Evolutionary conservation across 35 echinoderm and acorn worm species (phyloP).

Genomic region (Patiria miniata): DNA sequence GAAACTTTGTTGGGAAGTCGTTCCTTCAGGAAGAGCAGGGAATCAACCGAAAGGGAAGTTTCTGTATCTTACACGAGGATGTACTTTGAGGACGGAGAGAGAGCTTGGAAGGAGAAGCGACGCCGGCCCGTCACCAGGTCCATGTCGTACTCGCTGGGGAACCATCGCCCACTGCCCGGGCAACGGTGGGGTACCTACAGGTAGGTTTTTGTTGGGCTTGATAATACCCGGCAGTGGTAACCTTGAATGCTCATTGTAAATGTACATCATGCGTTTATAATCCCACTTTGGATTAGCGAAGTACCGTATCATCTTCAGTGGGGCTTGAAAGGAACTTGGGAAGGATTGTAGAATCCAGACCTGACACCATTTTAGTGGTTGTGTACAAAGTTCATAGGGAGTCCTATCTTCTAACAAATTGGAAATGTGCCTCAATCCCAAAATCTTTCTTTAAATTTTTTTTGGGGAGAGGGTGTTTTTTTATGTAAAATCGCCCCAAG

Average conservation of each 20-base stretch:
- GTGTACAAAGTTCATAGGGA: neutral
- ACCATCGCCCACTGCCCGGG: neutral
- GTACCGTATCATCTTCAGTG: neutral
- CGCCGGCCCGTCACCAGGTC: neutral
- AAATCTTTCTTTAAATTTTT: neutral
- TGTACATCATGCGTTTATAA: neutral
- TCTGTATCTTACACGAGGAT: too few relatives aligned
- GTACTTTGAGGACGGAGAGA: constrained; percentile 8
- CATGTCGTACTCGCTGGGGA: neutral
- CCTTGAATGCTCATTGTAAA: too few relatives aligned
- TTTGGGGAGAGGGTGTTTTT: neutral
- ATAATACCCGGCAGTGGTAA: neutral
- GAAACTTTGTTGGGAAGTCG: too few relatives aligned
- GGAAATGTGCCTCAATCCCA: neutral
- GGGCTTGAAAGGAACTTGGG: neutral
- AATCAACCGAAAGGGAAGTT: neutral
- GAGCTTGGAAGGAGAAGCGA: neutral
- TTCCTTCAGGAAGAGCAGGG: neutral
- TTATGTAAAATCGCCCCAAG: neutral
- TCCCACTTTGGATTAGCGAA: constrained; percentile 17
- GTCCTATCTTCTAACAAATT: neutral
- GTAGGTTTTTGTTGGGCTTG: neutral
- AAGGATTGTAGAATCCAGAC: neutral
- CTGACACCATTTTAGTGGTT: neutral
- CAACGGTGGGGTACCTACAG: neutral